Evolutionary conservation across 2,888 invertebrate genomes (phyloP).

Genomic region (Thera britannica): DNA sequence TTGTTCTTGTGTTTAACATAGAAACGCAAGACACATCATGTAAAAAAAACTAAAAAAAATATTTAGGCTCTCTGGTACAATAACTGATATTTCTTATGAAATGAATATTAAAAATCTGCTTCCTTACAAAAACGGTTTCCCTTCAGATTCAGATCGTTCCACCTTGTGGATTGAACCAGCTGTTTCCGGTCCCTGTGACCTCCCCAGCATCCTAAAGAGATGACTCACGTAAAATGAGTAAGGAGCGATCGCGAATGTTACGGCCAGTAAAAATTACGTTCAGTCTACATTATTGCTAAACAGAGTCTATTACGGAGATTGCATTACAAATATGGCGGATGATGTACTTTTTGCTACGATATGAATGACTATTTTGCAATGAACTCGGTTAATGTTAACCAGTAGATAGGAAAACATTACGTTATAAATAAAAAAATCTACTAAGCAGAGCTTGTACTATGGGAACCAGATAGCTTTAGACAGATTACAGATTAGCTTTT

Average conservation of each 20-base stretch:
- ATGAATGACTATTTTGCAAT: neutral
- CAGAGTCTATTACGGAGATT: conserved; percentile 2
- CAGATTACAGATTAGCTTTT: too few species aligned
- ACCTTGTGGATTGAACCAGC: conserved; percentile 13
- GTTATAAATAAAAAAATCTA: neutral
- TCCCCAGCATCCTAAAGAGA: conserved; percentile 15
- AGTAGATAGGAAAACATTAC: neutral
- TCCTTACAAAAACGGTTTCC: too few species aligned
- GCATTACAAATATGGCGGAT: conserved; percentile 4
- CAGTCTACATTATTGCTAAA: conserved; percentile 9
- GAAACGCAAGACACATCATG: too few species aligned
- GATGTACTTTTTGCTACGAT: neutral
- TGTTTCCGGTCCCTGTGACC: neutral
- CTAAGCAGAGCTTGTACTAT: too few species aligned
- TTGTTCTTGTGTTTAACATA: too few species aligned
- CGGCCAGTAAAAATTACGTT: conserved; percentile 31
- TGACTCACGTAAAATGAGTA: conserved; percentile 42
- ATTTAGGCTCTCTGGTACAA: too few species aligned
- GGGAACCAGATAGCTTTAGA: too few species aligned
- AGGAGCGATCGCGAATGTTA: conserved; percentile 23
- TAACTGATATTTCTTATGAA: too few species aligned
- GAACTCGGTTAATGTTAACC: neutral
- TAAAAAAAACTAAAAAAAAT: too few species aligned
- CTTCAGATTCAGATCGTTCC: too few species aligned
- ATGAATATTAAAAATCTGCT: too few species aligned